Conservation (phyloP, 2,113 vertebrate species). For the Mellivora capensis region DNA sequence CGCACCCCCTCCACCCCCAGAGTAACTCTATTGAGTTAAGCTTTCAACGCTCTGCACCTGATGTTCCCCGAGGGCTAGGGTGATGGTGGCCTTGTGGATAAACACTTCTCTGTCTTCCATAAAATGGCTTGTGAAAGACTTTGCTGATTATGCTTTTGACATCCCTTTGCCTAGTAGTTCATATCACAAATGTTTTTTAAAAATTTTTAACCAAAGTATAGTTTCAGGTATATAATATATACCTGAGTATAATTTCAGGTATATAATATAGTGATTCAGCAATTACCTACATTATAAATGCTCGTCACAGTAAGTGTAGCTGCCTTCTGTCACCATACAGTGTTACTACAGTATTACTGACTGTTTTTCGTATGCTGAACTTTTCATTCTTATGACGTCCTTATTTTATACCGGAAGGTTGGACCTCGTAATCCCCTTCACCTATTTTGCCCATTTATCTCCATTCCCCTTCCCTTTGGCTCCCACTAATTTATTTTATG, state of each 20-base stretch:
- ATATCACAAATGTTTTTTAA: neutral
- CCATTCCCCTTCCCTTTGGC: neutral
- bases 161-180: neutral
- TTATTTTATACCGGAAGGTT: neutral
- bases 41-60: neutral
- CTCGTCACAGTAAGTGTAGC: neutral
- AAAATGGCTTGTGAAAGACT: neutral
- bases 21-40: neutral
- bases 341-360: neutral
- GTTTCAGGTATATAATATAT: neutral
- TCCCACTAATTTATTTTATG: neutral
- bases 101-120: neutral
- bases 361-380: neutral
- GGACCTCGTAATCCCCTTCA: neutral
- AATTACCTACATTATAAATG: neutral
- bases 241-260: neutral
- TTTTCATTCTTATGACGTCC: neutral
- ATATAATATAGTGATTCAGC: neutral
- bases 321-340: neutral
- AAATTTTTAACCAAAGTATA: neutral
- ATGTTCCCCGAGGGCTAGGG: neutral
- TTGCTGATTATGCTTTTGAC: neutral
- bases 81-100: neutral
- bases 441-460: neutral
- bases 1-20: fast-evolving